Percentiles rank a stretch among this genome's conserved stretches.
Conservation (phyloP, 2,888 invertebrate genomes). For the Netelia melanura region DNA sequence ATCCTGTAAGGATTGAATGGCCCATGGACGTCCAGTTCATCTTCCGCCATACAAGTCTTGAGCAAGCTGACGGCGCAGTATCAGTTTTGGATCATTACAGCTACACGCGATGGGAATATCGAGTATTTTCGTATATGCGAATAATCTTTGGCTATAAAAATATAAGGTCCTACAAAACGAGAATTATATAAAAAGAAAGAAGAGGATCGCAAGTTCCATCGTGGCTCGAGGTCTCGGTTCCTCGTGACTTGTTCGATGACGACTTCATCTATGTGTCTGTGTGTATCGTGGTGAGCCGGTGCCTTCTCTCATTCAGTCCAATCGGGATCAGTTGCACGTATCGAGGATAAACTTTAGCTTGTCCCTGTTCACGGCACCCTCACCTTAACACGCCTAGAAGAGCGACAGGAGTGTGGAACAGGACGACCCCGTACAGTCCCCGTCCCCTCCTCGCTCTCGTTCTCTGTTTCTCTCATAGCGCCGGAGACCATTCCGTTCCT, state of each 20-base stretch:
- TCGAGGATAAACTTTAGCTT: slow-evolving; percentile 79
- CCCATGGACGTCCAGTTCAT: slow-evolving; percentile 33
- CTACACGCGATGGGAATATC: slow-evolving; percentile 57
- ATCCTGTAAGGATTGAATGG: neutral
- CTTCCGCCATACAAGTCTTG: slow-evolving; percentile 19
- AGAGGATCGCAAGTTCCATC: slow-evolving; percentile 37
- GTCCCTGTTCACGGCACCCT: slow-evolving; percentile 68
- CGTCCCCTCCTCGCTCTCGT: neutral
- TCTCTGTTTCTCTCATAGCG: slow-evolving; percentile 13
- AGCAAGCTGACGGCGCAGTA: slow-evolving; percentile 42
- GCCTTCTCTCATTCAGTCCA: slow-evolving; percentile 47
- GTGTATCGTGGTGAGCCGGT: slow-evolving; percentile 30
- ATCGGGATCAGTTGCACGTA: slow-evolving; percentile 79
- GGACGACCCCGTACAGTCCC: slow-evolving; percentile 41
- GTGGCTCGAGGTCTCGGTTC: slow-evolving; percentile 27
- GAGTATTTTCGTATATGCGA: slow-evolving; percentile 41
- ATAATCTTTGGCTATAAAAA: slow-evolving; percentile 36
- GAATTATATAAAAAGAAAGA: slow-evolving; percentile 14
- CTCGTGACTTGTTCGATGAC: slow-evolving; percentile 49
- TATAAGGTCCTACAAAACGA: slow-evolving; percentile 25
- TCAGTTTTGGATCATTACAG: slow-evolving; percentile 41
- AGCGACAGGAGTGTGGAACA: slow-evolving; percentile 45
- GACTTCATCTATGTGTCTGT: slow-evolving; percentile 57
- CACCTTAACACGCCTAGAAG: slow-evolving; percentile 62
- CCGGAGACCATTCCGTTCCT: slow-evolving; percentile 47